phyloP scores from a whole-genome alignment of 2,888 invertebrate species.

The Stenichneumon culpator region DNA sequence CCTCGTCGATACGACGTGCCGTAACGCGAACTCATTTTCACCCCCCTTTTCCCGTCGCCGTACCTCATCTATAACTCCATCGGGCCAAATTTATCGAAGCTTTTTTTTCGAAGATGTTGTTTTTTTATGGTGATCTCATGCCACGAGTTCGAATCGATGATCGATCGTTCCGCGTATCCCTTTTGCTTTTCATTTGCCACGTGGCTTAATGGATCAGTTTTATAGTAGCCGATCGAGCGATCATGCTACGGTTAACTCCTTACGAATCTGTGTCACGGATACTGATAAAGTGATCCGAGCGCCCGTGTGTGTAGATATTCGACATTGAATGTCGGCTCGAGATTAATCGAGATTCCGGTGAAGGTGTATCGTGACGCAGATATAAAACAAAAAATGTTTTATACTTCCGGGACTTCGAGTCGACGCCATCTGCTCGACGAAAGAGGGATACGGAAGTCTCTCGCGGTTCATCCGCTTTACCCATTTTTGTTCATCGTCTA shows the following conservation, averaged over 20 bases:
- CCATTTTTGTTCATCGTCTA: too few relatives aligned
- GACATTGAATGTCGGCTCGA: neutral
- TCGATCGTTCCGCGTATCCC: too few relatives aligned
- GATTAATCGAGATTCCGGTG: conserved; percentile 3
- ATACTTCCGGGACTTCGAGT: conserved; percentile 17
- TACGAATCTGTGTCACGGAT: neutral
- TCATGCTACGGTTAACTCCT: neutral
- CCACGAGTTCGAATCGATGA: too few relatives aligned
- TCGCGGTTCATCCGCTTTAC: neutral
- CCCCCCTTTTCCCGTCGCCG: neutral
- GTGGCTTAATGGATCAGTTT: neutral
- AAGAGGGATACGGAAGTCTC: neutral
- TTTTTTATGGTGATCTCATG: too few relatives aligned
- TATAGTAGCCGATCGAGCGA: neutral
- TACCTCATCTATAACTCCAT: conserved; percentile 1
- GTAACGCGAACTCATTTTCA: conserved; percentile 20
- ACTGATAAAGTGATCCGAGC: neutral
- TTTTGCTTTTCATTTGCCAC: neutral
- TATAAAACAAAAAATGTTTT: conserved; percentile 1
- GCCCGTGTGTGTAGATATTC: neutral
- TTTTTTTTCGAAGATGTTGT: neutral
- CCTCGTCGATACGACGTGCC: conserved; percentile 2
- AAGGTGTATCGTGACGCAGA: neutral
- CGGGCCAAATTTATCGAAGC: conserved; percentile 4
- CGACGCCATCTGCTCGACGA: conserved; percentile 20